phyloP scores from a whole-genome alignment of 2,113 vertebrate species.

The Aleadryas rufinucha region DNA sequence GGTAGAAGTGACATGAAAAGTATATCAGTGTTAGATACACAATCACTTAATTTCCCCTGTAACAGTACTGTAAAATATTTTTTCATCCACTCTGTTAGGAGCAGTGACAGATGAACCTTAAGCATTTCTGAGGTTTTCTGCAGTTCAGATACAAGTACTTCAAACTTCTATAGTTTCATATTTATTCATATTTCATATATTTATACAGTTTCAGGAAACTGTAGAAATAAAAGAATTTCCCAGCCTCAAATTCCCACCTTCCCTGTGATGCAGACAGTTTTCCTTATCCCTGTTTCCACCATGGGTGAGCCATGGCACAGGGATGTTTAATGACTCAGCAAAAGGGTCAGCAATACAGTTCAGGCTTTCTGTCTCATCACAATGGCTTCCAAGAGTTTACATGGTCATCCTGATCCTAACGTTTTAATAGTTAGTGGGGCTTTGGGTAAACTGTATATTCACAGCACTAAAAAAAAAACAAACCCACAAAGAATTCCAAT shows the following conservation, averaged over 20 bases:
- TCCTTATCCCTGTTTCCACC: not conserved
- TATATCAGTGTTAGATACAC: not conserved
- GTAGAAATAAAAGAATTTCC: not conserved
- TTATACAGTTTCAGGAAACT: not conserved
- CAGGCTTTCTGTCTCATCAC: not conserved
- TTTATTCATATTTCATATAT: too few species aligned
- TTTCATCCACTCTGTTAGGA: slow-evolving; percentile 13
- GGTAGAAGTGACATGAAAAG: not conserved
- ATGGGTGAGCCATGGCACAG: not conserved
- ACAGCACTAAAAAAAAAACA: not conserved
- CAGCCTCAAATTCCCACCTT: not conserved
- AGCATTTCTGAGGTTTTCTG: not conserved
- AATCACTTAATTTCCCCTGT: not conserved
- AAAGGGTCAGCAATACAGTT: not conserved
- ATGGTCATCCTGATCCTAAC: not conserved
- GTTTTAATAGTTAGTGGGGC: not conserved
- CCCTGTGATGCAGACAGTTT: not conserved
- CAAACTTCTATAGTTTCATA: not conserved
- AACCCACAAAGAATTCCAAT: not conserved
- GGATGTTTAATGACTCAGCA: slow-evolving; percentile 38
- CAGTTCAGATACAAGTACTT: slow-evolving; percentile 12
- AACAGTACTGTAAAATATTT: not conserved
- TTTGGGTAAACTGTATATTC: not conserved
- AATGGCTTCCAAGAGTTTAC: not conserved
- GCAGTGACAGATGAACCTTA: slow-evolving; percentile 2